Evolutionary conservation across 2,888 invertebrate genomes (phyloP).

Genomic region (Cantharis lateralis): DNA sequence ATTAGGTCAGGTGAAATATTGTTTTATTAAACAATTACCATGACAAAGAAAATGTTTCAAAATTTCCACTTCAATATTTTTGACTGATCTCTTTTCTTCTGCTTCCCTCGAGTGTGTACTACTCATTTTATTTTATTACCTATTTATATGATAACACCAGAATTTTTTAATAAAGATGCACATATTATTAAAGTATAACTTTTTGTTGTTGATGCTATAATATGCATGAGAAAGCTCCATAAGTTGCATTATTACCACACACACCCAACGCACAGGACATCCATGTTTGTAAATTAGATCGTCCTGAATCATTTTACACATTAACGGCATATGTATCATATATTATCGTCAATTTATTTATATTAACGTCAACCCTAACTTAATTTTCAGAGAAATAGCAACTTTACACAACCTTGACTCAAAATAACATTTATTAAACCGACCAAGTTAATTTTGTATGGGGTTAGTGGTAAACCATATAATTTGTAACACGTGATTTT

Average conservation of each 20-base stretch:
- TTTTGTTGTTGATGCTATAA: background rate
- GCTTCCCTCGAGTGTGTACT: background rate
- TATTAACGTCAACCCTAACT: constrained; percentile 17
- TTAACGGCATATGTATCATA: background rate
- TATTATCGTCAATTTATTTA: constrained; percentile 19
- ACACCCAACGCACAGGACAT: background rate
- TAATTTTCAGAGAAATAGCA: constrained; percentile 9
- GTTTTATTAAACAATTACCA: background rate
- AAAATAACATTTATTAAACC: background rate
- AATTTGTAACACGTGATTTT: background rate
- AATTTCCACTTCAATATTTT: background rate
- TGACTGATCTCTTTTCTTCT: background rate
- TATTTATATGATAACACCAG: background rate
- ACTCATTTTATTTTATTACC: background rate
- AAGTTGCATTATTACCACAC: background rate
- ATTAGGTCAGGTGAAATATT: background rate
- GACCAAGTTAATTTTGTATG: background rate
- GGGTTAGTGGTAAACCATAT: background rate
- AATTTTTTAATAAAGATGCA: background rate
- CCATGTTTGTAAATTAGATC: background rate
- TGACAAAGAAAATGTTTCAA: background rate
- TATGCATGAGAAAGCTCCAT: background rate
- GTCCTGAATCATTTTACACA: background rate
- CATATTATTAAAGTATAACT: background rate
- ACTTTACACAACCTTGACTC: background rate